A percentile compares a stretch with the other conserved stretches of the same genome.
Evolutionary conservation across 2,797 vertebrate genomes (phyloP).

Genomic region (Ptychobarbus kaznakovi): DNA sequence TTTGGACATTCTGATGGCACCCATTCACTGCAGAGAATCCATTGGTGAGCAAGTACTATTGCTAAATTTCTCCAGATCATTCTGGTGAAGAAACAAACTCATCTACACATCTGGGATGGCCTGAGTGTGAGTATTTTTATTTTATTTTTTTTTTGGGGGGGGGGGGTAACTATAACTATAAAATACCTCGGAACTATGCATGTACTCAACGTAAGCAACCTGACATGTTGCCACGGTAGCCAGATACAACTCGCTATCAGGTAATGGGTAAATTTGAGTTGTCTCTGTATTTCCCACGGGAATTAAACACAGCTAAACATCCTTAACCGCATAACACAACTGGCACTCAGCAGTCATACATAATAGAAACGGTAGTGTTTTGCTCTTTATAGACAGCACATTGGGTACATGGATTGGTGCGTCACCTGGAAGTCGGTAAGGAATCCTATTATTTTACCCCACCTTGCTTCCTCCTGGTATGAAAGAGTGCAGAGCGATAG

Average conservation of each 20-base stretch:
- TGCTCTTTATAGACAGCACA: constrained; percentile 9
- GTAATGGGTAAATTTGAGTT: background rate
- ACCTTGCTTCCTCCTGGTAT: constrained; percentile 20
- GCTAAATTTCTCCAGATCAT: too few relatives aligned
- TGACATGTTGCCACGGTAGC: background rate
- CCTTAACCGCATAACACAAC: constrained; percentile 12
- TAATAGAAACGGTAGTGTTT: constrained; percentile 11
- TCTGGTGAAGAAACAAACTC: too few relatives aligned
- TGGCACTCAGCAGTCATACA: constrained; percentile 19
- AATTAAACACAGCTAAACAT: constrained; percentile 17
- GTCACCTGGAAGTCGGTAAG: background rate
- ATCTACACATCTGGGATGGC: too few relatives aligned
- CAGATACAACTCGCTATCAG: background rate
- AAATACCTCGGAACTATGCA: background rate
- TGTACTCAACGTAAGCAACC: background rate
- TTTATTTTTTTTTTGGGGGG: too few relatives aligned
- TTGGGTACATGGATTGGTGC: background rate
- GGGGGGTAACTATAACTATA: too few relatives aligned
- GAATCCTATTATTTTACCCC: constrained; percentile 24
- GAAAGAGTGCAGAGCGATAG: constrained; percentile 4
- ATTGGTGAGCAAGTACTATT: background rate
- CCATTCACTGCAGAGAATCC: background rate
- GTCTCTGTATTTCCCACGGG: background rate
- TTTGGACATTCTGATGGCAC: too few relatives aligned
- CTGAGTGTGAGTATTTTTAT: too few relatives aligned